Evolutionary conservation across 2,888 invertebrate genomes (phyloP).

Genomic region (Drosophila austrosaltans): DNA sequence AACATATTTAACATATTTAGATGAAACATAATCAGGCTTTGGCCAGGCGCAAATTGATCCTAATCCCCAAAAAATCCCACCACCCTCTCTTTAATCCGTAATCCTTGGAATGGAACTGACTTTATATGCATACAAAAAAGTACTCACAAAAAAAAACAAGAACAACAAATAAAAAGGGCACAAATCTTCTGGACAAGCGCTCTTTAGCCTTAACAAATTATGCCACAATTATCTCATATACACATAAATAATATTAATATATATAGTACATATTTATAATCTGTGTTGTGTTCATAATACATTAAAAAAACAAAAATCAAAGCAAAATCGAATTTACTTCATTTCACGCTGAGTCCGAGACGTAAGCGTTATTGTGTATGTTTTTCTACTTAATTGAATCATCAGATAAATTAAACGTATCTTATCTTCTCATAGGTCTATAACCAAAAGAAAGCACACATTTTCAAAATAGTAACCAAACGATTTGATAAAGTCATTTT

Average conservation of each 20-base stretch:
- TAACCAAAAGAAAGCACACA: background rate
- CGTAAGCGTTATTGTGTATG: background rate
- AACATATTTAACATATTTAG: slow-evolving; percentile 53
- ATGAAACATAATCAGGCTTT: slow-evolving; percentile 68
- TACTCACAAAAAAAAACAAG: slow-evolving; percentile 5
- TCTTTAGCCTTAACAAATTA: slow-evolving; percentile 47
- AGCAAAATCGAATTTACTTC: background rate
- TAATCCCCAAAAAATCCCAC: slow-evolving; percentile 2
- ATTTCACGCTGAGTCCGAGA: background rate
- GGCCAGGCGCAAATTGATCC: slow-evolving; percentile 45
- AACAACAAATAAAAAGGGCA: slow-evolving; percentile 46
- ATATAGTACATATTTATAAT: slow-evolving; percentile 57
- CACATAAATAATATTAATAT: slow-evolving; percentile 54
- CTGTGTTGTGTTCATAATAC: slow-evolving; percentile 52
- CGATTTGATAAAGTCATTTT: background rate
- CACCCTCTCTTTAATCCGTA: slow-evolving; percentile 26
- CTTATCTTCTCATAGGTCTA: background rate
- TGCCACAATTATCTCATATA: slow-evolving; percentile 60
- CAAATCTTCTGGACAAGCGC: slow-evolving; percentile 54
- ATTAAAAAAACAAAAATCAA: slow-evolving; percentile 15
- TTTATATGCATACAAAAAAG: slow-evolving; percentile 21
- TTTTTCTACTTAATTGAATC: background rate
- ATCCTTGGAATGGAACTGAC: slow-evolving; percentile 59
- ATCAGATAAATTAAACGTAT: background rate
- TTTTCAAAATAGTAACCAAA: background rate